Conservation (phyloP, 2,113 vertebrate species). For the Desmodus rotundus region DNA sequence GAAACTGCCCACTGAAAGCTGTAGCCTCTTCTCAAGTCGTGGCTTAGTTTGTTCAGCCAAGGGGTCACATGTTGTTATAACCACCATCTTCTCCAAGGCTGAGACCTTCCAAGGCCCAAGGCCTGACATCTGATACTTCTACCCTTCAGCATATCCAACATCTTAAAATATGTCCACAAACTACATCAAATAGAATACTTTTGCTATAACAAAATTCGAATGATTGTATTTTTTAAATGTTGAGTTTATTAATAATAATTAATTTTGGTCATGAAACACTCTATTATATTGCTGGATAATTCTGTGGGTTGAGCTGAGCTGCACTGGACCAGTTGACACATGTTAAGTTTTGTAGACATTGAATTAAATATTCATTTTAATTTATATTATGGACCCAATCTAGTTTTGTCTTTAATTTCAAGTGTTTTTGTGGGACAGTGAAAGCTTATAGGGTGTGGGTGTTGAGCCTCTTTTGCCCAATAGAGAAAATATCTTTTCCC, state of each 20-base stretch:
- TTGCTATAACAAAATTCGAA: not conserved
- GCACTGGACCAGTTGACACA: not conserved
- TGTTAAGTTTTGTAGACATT: not conserved
- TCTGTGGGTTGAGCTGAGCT: not conserved
- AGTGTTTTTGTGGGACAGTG: not conserved
- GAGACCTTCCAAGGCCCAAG: not conserved
- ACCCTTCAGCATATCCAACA: not conserved
- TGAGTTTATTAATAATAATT: constrained; percentile 41
- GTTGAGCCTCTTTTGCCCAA: not conserved
- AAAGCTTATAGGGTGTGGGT: not conserved
- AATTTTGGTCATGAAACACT: not conserved
- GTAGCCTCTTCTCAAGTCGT: not conserved
- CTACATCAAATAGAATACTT: not conserved
- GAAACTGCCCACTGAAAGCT: not conserved
- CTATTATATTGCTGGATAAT: not conserved
- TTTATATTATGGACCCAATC: not conserved
- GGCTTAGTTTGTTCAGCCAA: not conserved
- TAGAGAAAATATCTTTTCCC: not conserved
- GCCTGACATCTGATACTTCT: not conserved
- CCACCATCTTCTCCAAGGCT: not conserved
- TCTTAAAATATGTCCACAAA: not conserved
- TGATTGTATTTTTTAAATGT: not conserved
- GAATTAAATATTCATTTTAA: constrained; percentile 48
- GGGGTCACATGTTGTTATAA: not conserved
- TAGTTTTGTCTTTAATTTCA: not conserved